Base-by-base conservation (phyloP, 37 sponge, comb jelly and placozoan species). In the Corticium candelabrum region DNA sequence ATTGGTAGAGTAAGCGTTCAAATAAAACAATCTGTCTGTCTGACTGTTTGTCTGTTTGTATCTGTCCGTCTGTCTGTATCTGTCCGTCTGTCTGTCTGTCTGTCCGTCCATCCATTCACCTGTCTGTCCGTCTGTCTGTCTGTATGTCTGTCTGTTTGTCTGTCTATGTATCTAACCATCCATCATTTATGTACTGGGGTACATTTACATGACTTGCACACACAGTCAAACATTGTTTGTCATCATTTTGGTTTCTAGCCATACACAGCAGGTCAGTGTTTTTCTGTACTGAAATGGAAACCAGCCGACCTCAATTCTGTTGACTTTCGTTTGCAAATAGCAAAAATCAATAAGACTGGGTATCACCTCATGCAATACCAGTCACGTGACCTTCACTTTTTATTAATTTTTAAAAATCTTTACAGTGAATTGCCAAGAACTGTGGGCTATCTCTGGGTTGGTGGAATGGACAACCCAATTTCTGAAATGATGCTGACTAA, bases 221-320 rank as follows among this genome's bases (percentile, higher is more conserved):
- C 67, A 1, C 68, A 15, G 33, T 36, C 56, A 35, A 34, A 15
- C 37, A 1, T n/a, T 40, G 15, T 2, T n/a, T 67, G 21, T 3
- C 32, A 40, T 2, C 4, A 15, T 40, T 36, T 40, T 1, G 39
- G 37, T 37, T 3, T 83, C 40, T 75, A 96, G 91, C 83, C 89
- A 0, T 98, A 98, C 79, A 77, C 50, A 2, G 68, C 89, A 36
- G 95, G 96, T 0, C 76, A 76, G 57, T 87, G 93, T 76, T 40
- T 76, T 11, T 73, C 68, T 0, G 79, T 98, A 37, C 85, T 98
- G 5, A 98, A 98, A 69, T 98, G 99, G 99, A 98, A 94, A 76
- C 99, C 99, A 36, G 77, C 88, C 35, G 87, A 89, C 21, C 80
- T 98, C 34, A 98, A 94, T 79, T 82, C 87, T 32, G 93, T 98